A percentile compares a stretch with the other conserved stretches of the same genome.
These are phyloP conservation scores for Beroe forskalii DNA, from an alignment of 37 sponge, comb jelly and placozoan genomes.

Conservation along the genomic window DNA sequence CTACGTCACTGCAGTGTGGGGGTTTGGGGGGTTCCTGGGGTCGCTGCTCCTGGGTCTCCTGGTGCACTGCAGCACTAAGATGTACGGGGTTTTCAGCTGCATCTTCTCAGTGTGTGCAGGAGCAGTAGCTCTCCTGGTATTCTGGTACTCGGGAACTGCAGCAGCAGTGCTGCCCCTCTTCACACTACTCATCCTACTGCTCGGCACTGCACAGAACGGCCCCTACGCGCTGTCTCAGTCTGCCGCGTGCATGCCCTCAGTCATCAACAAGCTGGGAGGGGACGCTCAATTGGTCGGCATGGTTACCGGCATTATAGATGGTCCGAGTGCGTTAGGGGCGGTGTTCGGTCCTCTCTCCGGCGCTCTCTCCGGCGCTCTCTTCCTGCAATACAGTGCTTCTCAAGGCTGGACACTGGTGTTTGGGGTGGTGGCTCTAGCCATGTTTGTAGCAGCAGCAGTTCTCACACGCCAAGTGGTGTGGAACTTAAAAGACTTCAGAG, in stretches of 20 bases:
- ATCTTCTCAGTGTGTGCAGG: not conserved
- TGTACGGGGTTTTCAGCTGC: slow-evolving; percentile 21
- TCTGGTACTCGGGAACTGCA: not conserved
- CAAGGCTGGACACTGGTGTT: slow-evolving; percentile 16
- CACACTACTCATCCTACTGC: not conserved
- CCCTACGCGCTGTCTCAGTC: slow-evolving; percentile 5
- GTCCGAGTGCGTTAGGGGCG: not conserved
- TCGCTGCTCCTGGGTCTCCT: not conserved
- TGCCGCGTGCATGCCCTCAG: slow-evolving; percentile 38
- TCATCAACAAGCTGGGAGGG: slow-evolving; percentile 9
- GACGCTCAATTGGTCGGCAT: slow-evolving; percentile 31
- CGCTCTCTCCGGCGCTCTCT: not conserved
- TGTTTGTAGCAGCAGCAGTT: slow-evolving; percentile 19
- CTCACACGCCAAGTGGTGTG: not conserved
- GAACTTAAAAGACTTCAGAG: too few species aligned
- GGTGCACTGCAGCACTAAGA: not conserved
- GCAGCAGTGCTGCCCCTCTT: not conserved
- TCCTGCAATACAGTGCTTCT: slow-evolving; percentile 10
- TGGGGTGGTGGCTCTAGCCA: not conserved
- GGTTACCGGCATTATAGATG: not conserved
- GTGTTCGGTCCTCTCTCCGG: slow-evolving; percentile 8
- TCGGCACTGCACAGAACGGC: not conserved
- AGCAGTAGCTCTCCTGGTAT: not conserved
- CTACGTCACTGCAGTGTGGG: slow-evolving; percentile 35
- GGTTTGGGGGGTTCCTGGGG: not conserved